Evolutionary conservation across 2,113 vertebrate species (phyloP).

Genomic region (Lamprologus lemairii): DNA sequence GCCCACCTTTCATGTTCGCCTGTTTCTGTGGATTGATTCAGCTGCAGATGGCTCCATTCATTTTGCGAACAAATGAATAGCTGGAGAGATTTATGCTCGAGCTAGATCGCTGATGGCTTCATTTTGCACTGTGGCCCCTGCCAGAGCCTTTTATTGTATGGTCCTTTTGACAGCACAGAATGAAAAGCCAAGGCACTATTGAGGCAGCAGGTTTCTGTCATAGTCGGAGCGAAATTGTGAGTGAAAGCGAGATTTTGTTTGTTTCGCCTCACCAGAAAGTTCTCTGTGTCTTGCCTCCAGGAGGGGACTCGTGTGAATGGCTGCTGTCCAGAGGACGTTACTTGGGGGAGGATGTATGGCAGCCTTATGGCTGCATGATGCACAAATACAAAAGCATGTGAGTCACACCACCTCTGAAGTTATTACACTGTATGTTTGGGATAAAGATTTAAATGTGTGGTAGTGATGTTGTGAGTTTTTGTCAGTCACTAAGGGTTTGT

Average conservation of each 20-base stretch:
- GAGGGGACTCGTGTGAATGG: conserved; percentile 89
- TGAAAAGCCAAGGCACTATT: conserved; percentile 5
- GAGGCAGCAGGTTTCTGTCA: conserved; percentile 3
- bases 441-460: neutral
- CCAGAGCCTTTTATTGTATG: conserved; percentile 9
- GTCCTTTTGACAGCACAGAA: conserved; percentile 13
- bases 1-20: neutral
- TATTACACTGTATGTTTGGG: neutral
- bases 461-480: neutral
- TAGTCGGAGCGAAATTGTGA: neutral
- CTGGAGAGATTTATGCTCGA: conserved; percentile 4
- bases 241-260: neutral
- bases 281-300: conserved; percentile 63
- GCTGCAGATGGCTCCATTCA: conserved; percentile 38
- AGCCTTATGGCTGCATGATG: conserved; percentile 98
- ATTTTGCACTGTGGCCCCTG: neutral
- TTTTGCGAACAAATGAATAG: conserved; percentile 22
- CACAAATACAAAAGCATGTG: conserved; percentile 93
- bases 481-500: neutral
- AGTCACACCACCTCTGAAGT: conserved; percentile 35
- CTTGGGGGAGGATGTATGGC: conserved; percentile 93
- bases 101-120: conserved; percentile 24
- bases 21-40: neutral
- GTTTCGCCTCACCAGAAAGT: neutral
- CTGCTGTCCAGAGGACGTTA: conserved; percentile 92